phyloP scores from a whole-genome alignment of 2,797 vertebrate species.

The Acrossocheilus wenchowensis region DNA sequence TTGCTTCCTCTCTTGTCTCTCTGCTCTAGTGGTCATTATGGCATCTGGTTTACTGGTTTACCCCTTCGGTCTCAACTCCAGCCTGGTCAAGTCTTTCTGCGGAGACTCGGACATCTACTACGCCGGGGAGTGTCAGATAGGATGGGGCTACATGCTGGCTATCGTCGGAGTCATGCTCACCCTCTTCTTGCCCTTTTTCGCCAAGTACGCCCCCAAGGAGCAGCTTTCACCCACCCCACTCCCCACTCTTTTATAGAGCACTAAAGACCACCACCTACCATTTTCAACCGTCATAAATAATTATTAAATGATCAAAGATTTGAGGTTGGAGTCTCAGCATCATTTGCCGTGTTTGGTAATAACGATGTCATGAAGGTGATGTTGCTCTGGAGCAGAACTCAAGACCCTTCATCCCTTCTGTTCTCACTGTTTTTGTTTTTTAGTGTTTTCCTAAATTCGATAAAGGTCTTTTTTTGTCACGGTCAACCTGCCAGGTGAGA shows the following conservation, averaged over 20 bases:
- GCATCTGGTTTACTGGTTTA: constrained; percentile 91
- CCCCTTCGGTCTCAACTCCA: constrained; percentile 91
- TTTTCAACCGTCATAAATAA: not conserved
- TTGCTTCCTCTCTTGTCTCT: constrained; percentile 36
- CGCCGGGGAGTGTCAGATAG: constrained; percentile 91
- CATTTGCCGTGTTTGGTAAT: not conserved
- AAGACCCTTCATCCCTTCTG: constrained; percentile 35
- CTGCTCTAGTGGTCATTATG: constrained; percentile 90
- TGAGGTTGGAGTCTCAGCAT: constrained; percentile 33
- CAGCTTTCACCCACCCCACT: constrained; percentile 90
- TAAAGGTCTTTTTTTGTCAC: constrained; percentile 37
- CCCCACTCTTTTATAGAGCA: constrained; percentile 90
- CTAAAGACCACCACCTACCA: constrained; percentile 21
- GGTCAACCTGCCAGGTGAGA: constrained; percentile 16
- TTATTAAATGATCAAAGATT: not conserved
- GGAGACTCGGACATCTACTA: constrained; percentile 90
- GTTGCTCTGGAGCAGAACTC: constrained; percentile 21
- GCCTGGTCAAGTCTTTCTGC: constrained; percentile 88
- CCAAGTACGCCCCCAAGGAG: constrained; percentile 96
- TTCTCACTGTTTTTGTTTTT: constrained; percentile 49
- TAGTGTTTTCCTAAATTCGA: constrained; percentile 67
- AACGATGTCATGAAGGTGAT: constrained; percentile 6
- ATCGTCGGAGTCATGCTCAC: constrained; percentile 95
- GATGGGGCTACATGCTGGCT: constrained; percentile 95
- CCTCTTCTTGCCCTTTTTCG: constrained; percentile 94